These are phyloP conservation scores for Amblyraja radiata DNA, from an alignment of 2,797 vertebrate species.

Conservation along the genomic window DNA sequence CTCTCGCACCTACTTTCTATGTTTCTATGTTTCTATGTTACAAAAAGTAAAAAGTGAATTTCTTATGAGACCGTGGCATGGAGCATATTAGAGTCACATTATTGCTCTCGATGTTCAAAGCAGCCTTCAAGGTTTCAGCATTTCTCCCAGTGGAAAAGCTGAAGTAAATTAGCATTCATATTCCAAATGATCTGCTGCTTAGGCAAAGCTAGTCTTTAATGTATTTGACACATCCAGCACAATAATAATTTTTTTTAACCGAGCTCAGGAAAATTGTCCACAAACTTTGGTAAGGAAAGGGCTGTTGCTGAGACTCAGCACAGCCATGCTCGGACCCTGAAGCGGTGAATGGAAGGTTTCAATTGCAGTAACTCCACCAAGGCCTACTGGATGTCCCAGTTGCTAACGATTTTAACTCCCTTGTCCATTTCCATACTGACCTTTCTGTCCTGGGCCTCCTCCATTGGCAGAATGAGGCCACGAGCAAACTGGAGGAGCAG, in stretches of 20 bases:
- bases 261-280: not conserved
- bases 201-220: constrained; percentile 12
- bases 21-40: too few species aligned
- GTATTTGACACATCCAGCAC: constrained; percentile 23
- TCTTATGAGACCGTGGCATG: not conserved
- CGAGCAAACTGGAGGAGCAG: too few species aligned
- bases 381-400: too few species aligned
- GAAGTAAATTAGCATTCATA: constrained; percentile 33
- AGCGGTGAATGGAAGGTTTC: not conserved
- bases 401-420: too few species aligned
- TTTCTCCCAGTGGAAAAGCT: constrained; percentile 20
- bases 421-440: too few species aligned
- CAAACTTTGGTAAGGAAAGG: not conserved
- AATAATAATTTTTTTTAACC: constrained; percentile 18
- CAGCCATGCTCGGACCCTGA: not conserved
- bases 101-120: constrained; percentile 25
- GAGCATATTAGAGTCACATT: constrained; percentile 2
- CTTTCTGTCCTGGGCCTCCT: too few species aligned
- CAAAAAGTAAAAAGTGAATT: not conserved
- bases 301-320: not conserved
- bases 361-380: not conserved
- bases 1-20: too few species aligned
- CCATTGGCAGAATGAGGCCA: too few species aligned
- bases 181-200: not conserved
- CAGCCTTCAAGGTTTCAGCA: not conserved